These are phyloP conservation scores for Paracyclopina nana DNA, from an alignment of 1,140 invertebrate species.

Conservation along the genomic window DNA sequence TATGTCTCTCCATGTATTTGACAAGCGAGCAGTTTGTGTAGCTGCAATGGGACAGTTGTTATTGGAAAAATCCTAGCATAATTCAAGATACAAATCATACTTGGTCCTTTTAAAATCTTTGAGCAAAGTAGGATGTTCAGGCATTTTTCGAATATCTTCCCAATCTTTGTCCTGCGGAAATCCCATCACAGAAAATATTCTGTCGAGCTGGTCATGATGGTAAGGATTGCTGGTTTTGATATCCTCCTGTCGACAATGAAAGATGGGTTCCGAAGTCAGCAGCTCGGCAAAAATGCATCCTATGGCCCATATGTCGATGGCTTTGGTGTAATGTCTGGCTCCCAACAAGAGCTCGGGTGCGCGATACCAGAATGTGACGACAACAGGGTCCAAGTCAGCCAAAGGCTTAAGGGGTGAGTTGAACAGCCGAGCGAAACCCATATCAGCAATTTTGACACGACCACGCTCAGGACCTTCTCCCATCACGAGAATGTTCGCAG, in stretches of 20 bases:
- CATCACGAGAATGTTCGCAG: slow-evolving; percentile 99
- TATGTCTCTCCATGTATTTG: slow-evolving; percentile 98
- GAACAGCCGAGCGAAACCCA: slow-evolving; percentile 98
- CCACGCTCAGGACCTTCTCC: slow-evolving; percentile 93
- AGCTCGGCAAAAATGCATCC: slow-evolving; percentile 98
- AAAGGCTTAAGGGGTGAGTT: slow-evolving; percentile 95
- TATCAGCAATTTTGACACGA: slow-evolving; percentile 95
- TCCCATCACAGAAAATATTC: slow-evolving; percentile 99
- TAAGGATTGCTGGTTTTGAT: slow-evolving; percentile 99
- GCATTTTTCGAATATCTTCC: slow-evolving; percentile 99
- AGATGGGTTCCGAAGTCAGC: slow-evolving; percentile 93
- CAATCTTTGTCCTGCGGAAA: slow-evolving; percentile 97
- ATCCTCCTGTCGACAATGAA: slow-evolving; percentile 98
- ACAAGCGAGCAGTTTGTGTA: slow-evolving; percentile 84
- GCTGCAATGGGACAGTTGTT: slow-evolving; percentile 32
- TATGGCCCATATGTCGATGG: slow-evolving; percentile 99
- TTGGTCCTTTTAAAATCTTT: slow-evolving; percentile 94
- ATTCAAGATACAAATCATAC: slow-evolving; percentile 31
- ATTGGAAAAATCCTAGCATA: neutral
- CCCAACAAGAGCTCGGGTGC: slow-evolving; percentile 89
- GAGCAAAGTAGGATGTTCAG: slow-evolving; percentile 82
- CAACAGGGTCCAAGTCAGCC: slow-evolving; percentile 93
- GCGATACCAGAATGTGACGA: slow-evolving; percentile 99
- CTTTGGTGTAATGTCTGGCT: slow-evolving; percentile 94
- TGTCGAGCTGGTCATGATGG: slow-evolving; percentile 94